A percentile compares a stretch with the other conserved stretches of the same genome.
phyloP scores from a whole-genome alignment of 2,113 vertebrate genomes.

The Engraulis encrasicolus region DNA sequence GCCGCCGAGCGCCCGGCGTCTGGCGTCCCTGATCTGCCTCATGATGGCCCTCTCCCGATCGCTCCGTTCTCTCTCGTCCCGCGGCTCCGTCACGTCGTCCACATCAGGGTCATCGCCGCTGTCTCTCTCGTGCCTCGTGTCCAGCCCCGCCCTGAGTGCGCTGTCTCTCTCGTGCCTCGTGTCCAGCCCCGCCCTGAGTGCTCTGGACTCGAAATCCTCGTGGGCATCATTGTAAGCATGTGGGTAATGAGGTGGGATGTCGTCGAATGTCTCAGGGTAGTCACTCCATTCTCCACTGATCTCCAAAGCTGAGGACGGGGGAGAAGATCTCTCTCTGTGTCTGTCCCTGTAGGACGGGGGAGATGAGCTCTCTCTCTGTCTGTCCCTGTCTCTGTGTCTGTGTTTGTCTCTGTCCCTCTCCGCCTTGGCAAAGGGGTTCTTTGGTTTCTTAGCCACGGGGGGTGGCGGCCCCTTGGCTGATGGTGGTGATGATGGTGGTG shows the following conservation, averaged over 20 bases:
- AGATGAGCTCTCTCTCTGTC: conserved; percentile 38
- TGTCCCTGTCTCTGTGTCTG: too few species aligned
- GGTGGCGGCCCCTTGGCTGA: conserved; percentile 64
- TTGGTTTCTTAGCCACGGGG: conserved; percentile 52
- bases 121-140: background rate
- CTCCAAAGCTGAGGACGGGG: conserved; percentile 32
- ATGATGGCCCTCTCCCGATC: background rate
- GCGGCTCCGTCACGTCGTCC: background rate
- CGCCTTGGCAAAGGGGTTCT: conserved; percentile 35
- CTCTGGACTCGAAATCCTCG: background rate
- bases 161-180: background rate
- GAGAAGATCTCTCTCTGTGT: conserved; percentile 39
- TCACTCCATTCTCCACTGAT: background rate
- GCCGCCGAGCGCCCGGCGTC: too few species aligned
- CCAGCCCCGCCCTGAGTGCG: background rate
- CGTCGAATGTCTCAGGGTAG: background rate
- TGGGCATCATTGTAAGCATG: background rate
- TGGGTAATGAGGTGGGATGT: background rate
- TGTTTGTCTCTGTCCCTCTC: too few species aligned
- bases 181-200: background rate
- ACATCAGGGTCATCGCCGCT: background rate
- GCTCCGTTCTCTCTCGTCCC: background rate
- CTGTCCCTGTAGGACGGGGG: too few species aligned
- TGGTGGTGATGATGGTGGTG: too few species aligned
- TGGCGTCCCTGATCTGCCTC: background rate